Evolutionary conservation across 1,140 invertebrate species (phyloP).

Genomic region (Drosophila melanica): DNA sequence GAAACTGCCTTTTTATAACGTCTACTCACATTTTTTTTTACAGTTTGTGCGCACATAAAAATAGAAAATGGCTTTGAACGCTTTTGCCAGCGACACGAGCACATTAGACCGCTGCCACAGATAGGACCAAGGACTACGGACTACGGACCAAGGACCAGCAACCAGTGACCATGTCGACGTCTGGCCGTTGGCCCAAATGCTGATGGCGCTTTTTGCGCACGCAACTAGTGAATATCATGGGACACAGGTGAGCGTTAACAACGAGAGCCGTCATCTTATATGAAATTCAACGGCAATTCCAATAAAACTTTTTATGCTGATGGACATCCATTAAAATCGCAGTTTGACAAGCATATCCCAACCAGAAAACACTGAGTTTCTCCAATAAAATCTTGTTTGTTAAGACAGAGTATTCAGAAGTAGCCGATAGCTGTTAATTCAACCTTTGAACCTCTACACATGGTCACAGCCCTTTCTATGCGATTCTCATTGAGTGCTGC

Average conservation of each 20-base stretch:
- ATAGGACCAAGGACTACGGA: constrained; percentile 4
- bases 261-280: constrained; percentile 12
- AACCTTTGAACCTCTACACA: constrained; percentile 19
- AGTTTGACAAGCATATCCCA: background rate
- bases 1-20: constrained; percentile 72
- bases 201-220: constrained; percentile 57
- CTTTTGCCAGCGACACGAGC: constrained; percentile 56
- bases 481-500: constrained; percentile 39
- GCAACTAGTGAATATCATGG: constrained; percentile 35
- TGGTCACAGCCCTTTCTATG: background rate
- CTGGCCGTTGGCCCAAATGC: constrained; percentile 64
- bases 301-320: constrained; percentile 25
- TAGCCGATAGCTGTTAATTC: background rate
- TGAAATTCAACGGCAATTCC: constrained; percentile 10
- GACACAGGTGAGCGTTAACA: constrained; percentile 34
- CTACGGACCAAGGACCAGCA: constrained; percentile 10
- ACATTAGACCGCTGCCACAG: constrained; percentile 66
- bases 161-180: constrained; percentile 46
- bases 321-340: background rate
- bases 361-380: too few relatives aligned
- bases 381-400: background rate
- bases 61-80: constrained; percentile 78
- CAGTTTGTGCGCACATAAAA: constrained; percentile 82
- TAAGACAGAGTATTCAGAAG: background rate
- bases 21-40: constrained; percentile 65